Evolutionary conservation across 2,113 vertebrate species (phyloP).

Genomic region (Amphilophus citrinellus): DNA sequence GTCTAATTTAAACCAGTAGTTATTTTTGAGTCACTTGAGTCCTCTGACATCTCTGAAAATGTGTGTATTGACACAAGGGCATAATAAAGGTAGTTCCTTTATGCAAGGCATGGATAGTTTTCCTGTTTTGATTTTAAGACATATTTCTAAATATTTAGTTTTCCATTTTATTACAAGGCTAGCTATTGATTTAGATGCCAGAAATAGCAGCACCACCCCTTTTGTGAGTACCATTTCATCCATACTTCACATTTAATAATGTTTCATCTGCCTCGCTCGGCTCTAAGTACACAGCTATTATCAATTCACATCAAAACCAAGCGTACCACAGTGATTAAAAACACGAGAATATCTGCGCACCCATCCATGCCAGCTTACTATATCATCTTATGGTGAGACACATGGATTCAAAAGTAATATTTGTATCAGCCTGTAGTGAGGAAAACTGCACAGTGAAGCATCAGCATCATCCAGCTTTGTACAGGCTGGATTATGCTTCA

Average conservation of each 20-base stretch:
- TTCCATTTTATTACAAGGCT: constrained; percentile 83
- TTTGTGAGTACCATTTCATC: constrained; percentile 23
- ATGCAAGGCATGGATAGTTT: constrained; percentile 83
- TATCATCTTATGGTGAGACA: not conserved
- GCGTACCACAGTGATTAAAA: constrained; percentile 13
- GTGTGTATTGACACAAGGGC: constrained; percentile 75
- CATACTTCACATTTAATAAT: not conserved
- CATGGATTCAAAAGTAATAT: not conserved
- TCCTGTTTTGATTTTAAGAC: constrained; percentile 84
- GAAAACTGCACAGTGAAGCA: constrained; percentile 18
- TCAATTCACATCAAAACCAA: constrained; percentile 18
- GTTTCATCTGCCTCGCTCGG: not conserved
- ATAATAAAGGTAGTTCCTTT: constrained; percentile 84
- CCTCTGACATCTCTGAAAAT: constrained; percentile 65
- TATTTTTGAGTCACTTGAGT: constrained; percentile 75
- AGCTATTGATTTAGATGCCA: constrained; percentile 80
- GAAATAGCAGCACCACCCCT: constrained; percentile 54
- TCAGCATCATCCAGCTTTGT: constrained; percentile 13
- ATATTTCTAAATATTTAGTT: constrained; percentile 82
- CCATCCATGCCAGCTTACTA: not conserved
- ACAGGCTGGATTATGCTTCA: constrained; percentile 68
- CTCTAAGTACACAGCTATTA: constrained; percentile 1
- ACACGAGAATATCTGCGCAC: not conserved
- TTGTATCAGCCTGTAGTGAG: not conserved
- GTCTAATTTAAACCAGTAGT: constrained; percentile 70